Conservation (phyloP, 2,888 invertebrate species). For the Volucella inanis region DNA sequence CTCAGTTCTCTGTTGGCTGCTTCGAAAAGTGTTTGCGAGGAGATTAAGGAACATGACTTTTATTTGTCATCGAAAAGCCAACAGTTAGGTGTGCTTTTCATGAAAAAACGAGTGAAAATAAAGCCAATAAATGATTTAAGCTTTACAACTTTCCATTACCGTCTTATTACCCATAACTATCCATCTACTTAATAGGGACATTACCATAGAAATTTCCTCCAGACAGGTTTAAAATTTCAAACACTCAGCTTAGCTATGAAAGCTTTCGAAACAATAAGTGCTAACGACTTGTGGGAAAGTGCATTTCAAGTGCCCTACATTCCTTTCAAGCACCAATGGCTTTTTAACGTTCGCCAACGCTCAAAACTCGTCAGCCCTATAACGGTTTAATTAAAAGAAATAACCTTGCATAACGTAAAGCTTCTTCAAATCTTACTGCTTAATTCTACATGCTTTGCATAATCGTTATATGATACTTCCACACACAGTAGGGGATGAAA, state of each 20-base stretch:
- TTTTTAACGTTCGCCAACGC: not conserved
- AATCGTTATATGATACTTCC: not conserved
- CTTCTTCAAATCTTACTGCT: not conserved
- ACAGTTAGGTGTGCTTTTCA: no score
- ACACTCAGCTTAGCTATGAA: not conserved
- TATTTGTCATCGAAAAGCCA: no score
- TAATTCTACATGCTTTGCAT: not conserved
- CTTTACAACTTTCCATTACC: no score
- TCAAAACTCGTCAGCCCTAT: not conserved
- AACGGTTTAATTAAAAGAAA: conserved; percentile 1
- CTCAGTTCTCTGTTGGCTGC: no score
- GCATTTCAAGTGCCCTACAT: not conserved
- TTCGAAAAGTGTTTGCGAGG: no score
- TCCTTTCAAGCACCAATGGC: not conserved
- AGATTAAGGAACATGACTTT: no score
- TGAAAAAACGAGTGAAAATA: no score
- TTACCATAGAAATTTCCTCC: not conserved
- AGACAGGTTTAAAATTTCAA: not conserved
- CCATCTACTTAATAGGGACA: no score
- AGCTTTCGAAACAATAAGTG: not conserved
- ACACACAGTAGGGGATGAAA: not conserved
- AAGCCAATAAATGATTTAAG: no score
- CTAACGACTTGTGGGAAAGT: not conserved
- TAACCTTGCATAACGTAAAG: not conserved
- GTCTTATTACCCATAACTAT: no score